These are phyloP conservation scores for Macrotrachela quadricornifera DNA, from an alignment of 1,140 invertebrate species.

Conservation along the genomic window DNA sequence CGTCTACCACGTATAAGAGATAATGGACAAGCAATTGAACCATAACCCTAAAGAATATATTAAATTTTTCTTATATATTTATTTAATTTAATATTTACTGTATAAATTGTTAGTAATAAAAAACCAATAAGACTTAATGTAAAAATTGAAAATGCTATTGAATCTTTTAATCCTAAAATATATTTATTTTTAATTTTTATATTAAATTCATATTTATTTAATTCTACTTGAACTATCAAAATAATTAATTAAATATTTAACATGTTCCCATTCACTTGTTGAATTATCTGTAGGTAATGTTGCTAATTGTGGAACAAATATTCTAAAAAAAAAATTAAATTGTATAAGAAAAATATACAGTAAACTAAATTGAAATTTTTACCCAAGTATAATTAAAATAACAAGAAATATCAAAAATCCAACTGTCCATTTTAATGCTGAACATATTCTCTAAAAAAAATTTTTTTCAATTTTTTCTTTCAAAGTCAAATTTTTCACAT, in stretches of 20 bases:
- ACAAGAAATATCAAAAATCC: conserved; percentile 25
- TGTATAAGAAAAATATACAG: too few relatives aligned
- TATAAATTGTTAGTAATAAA: conserved; percentile 27
- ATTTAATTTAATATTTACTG: conserved; percentile 17
- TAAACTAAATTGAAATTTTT: conserved; percentile 8
- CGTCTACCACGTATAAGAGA: conserved; percentile 25
- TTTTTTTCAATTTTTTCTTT: too few relatives aligned
- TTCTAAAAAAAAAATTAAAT: conserved; percentile 9
- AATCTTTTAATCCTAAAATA: conserved; percentile 25
- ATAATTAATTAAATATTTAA: conserved; percentile 10
- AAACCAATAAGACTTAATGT: conserved; percentile 28
- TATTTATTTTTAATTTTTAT: neutral
- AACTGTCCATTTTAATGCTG: conserved; percentile 26
- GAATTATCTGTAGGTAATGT: conserved; percentile 1
- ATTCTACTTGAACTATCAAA: conserved; percentile 15
- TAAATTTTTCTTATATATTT: conserved; percentile 1
- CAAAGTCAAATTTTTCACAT: too few relatives aligned
- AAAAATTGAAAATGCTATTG: conserved; percentile 29
- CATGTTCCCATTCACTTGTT: conserved; percentile 11
- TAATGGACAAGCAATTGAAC: conserved; percentile 28
- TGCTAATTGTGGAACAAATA: conserved; percentile 14
- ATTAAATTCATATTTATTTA: conserved; percentile 10
- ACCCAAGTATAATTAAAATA: conserved; percentile 27
- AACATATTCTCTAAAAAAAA: conserved; percentile 20
- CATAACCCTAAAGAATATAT: conserved; percentile 21